Evolutionary conservation across 2,113 vertebrate species (phyloP), one percentile per base, ranked within the genome.

Genomic region (Mola mola): DNA sequence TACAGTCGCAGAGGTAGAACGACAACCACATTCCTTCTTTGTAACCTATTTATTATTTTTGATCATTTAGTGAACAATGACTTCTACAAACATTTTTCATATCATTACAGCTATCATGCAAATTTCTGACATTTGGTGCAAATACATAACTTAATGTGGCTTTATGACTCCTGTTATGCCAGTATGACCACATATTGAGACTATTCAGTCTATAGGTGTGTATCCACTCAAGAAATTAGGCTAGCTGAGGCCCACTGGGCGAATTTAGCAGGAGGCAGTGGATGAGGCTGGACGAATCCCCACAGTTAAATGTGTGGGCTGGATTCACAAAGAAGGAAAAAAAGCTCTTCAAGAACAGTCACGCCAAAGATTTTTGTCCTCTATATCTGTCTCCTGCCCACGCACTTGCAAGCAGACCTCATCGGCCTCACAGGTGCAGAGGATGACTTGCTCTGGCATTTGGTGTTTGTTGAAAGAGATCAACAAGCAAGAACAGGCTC

Each of bases 401-500:
- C 16, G 24, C 29, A 51, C 22, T 31, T 1, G n/a, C 61, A 40
- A 28, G 58, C 63, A 26, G 55, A 52, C 71, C 75, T 77, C 25
- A 43, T 48, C 55, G 0, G 26, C 46, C 68, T 66, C 72, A 34
- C 74, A 79, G 78, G 72, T 75, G 62, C 55, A 15, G 29, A 62
- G 37, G 68, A 43, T 72, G 50, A 63, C 62, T 83, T 40, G 55
- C 49, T 72, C 19, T 57, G 83, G 79, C 81, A 72, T 87, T 84
- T 63, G 43, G 33, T 58, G 73, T 78, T 85, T 78, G 72, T 53
- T 85, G 72, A 78, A 70, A 78, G 61, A 71, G 26, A 66, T 61
- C 63, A 66, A 82, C 91, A 90, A 75, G 91, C 83, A 80, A 20
- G 48, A 72, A 87, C 91, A 91, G 52, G 88, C 58, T 75, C 62